These are phyloP conservation scores for Torymus texanus DNA, from an alignment of 2,888 invertebrate species.

Conservation along the genomic window DNA sequence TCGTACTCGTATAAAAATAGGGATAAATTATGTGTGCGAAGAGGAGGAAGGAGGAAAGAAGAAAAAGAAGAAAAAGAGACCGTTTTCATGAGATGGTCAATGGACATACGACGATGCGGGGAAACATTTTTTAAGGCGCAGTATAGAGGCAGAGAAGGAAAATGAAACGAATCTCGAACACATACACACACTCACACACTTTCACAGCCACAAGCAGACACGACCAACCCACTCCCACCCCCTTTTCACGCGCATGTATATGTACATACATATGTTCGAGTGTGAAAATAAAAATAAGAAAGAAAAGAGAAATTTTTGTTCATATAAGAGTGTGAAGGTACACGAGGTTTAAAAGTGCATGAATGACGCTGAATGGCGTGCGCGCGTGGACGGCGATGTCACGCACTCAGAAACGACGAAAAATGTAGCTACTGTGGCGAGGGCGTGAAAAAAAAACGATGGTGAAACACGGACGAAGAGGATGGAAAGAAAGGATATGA, in stretches of 20 bases:
- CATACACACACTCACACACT: too few relatives aligned
- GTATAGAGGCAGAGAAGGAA: conserved; percentile 28
- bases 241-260: conserved; percentile 56
- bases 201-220: too few relatives aligned
- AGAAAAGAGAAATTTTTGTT: conserved; percentile 49
- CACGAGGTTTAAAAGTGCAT: conserved; percentile 42
- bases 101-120: too few relatives aligned
- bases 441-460: not conserved
- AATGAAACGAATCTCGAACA: too few relatives aligned
- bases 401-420: conserved; percentile 7
- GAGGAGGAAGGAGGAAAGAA: not conserved
- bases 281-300: conserved; percentile 55
- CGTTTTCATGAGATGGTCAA: too few relatives aligned
- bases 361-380: conserved; percentile 43
- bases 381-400: conserved; percentile 7
- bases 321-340: conserved; percentile 33
- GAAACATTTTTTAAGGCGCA: too few relatives aligned
- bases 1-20: conserved; percentile 30
- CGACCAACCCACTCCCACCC: conserved; percentile 34
- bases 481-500: not conserved
- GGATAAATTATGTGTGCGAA: too few relatives aligned
- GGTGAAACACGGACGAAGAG: not conserved
- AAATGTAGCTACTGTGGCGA: not conserved
- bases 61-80: not conserved
- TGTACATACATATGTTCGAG: conserved; percentile 64